Percentiles rank a stretch among this genome's conserved stretches.
Evolutionary conservation across 2,888 invertebrate genomes (phyloP).

Genomic region (Drosophila demipolita): DNA sequence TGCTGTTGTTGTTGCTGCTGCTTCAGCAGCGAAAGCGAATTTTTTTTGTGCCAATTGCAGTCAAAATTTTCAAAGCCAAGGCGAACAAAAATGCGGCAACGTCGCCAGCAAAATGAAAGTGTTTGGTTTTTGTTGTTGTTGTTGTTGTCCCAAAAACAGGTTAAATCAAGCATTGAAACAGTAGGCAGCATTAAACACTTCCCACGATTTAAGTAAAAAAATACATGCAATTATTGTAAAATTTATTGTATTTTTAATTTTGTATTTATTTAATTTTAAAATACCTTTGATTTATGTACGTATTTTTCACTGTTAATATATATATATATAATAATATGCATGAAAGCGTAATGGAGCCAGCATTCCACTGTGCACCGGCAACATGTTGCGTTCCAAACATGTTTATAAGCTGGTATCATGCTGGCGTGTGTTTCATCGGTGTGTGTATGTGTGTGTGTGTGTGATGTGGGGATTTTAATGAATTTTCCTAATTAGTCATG

Average conservation of each 20-base stretch:
- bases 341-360: not conserved
- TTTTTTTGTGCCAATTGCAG: slow-evolving; percentile 69
- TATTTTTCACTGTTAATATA: not conserved
- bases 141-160: slow-evolving; percentile 53
- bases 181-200: slow-evolving; percentile 45
- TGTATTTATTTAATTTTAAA: slow-evolving; percentile 19
- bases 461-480: slow-evolving; percentile 46
- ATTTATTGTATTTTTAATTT: not conserved
- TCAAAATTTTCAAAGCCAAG: slow-evolving; percentile 70
- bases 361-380: slow-evolving; percentile 44
- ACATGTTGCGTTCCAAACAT: slow-evolving; percentile 60
- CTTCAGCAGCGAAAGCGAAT: slow-evolving; percentile 70
- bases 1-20: slow-evolving; percentile 17
- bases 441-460: slow-evolving; percentile 17
- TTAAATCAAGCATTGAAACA: slow-evolving; percentile 51
- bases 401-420: slow-evolving; percentile 36
- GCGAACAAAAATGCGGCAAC: slow-evolving; percentile 39
- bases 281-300: not conserved
- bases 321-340: not conserved
- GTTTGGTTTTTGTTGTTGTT: slow-evolving; percentile 59
- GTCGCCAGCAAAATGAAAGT: slow-evolving; percentile 68
- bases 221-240: slow-evolving; percentile 1
- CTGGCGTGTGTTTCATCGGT: slow-evolving; percentile 8
- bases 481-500: slow-evolving; percentile 75
- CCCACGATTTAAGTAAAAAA: slow-evolving; percentile 17